Percentiles rank a stretch among this genome's conserved stretches.
Conservation (phyloP, 2,888 invertebrate genomes). For the Notodonta dromedarius region DNA sequence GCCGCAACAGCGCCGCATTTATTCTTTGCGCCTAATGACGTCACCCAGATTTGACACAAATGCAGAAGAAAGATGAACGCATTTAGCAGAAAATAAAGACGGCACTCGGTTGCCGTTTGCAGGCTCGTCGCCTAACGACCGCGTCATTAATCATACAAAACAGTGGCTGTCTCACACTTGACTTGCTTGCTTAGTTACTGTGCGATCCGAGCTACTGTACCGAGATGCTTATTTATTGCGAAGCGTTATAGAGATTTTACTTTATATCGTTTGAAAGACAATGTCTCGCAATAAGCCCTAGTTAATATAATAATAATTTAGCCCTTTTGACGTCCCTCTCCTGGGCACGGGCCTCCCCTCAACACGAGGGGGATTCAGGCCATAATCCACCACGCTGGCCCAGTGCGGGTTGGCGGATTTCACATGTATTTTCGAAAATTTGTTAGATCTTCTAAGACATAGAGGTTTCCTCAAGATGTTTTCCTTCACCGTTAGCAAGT, state of each 20-base stretch:
- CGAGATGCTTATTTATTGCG: slow-evolving; percentile 37
- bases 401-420: no score
- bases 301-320: no score
- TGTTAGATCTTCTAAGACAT: no score
- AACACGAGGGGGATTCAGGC: no score
- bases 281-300: no score
- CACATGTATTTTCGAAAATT: no score
- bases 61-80: slow-evolving; percentile 52
- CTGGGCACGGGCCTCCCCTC: no score
- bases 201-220: slow-evolving; percentile 44
- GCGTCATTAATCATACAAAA: slow-evolving; percentile 71
- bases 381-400: no score
- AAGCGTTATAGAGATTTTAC: slow-evolving; percentile 9
- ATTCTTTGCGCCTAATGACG: slow-evolving; percentile 36
- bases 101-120: slow-evolving; percentile 64
- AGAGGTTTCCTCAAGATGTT: no score
- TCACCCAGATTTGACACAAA: slow-evolving; percentile 44
- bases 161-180: slow-evolving; percentile 59
- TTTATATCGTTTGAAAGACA: background rate
- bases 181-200: slow-evolving; percentile 48
- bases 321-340: no score
- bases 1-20: slow-evolving; percentile 19
- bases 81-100: slow-evolving; percentile 66
- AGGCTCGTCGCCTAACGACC: slow-evolving; percentile 63
- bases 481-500: no score